These are phyloP conservation scores for Sigmodon hispidus DNA, from an alignment of 2,113 vertebrate species.

Conservation along the genomic window DNA sequence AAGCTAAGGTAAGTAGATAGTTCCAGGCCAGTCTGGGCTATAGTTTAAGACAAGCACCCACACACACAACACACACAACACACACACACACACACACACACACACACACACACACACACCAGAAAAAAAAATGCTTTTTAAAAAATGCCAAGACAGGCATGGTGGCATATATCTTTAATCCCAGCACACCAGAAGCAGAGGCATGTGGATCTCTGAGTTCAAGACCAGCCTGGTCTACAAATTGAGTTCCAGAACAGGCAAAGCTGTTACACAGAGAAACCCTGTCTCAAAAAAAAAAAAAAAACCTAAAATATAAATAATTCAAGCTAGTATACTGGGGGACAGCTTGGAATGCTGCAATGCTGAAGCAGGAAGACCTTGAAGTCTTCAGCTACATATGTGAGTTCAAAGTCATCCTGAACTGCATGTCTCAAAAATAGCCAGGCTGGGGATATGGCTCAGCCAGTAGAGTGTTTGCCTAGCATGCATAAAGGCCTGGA, in stretches of 20 bases:
- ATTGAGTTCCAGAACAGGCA: neutral
- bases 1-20: neutral
- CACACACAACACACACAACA: neutral
- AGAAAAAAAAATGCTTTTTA: too few relatives aligned
- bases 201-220: too few relatives aligned
- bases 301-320: neutral
- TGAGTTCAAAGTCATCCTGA: neutral
- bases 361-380: neutral
- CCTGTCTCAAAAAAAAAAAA: neutral
- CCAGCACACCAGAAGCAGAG: too few relatives aligned
- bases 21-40: neutral
- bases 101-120: neutral
- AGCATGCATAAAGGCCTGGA: too few relatives aligned
- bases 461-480: too few relatives aligned
- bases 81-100: neutral
- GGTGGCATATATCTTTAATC: neutral
- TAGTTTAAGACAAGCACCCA: neutral
- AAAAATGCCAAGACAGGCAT: neutral
- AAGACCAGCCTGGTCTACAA: neutral
- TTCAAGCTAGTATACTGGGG: neutral
- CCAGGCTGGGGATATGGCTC: neutral
- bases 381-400: neutral
- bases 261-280: neutral
- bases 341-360: neutral
- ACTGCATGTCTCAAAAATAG: neutral